A percentile compares a stretch with the other conserved stretches of the same genome.
Evolutionary conservation across 1,140 invertebrate genomes (phyloP).

Genomic region (Sarcophaga peregrina): DNA sequence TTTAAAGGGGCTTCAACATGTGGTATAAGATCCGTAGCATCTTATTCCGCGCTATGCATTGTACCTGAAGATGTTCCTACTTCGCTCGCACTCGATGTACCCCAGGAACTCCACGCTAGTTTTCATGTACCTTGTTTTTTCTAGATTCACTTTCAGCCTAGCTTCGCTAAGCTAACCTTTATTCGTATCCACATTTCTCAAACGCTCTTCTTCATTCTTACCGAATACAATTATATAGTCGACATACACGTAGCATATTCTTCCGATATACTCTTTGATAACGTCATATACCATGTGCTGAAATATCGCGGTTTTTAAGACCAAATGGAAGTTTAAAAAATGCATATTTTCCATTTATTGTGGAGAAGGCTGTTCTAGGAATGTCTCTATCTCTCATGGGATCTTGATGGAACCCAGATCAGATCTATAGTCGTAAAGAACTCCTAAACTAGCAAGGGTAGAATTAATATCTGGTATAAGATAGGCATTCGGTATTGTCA

Average conservation of each 20-base stretch:
- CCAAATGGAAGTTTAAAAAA: conserved; percentile 65
- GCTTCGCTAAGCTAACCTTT: neutral
- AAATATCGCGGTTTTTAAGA: conserved; percentile 59
- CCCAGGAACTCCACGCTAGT: conserved; percentile 42
- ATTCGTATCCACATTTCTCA: neutral
- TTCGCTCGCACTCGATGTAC: conserved; percentile 15
- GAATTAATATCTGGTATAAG: neutral
- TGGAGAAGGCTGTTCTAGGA: conserved; percentile 34
- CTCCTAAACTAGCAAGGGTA: conserved; percentile 65
- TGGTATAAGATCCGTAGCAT: conserved; percentile 45
- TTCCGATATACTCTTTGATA: conserved; percentile 5
- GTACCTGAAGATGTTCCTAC: neutral
- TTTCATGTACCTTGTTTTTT: conserved; percentile 7
- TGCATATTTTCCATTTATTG: neutral
- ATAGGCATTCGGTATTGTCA: neutral
- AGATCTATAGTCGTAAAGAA: conserved; percentile 68
- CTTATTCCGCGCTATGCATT: conserved; percentile 42
- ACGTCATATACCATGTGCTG: conserved; percentile 48
- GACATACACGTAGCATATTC: conserved; percentile 2
- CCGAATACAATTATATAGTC: conserved; percentile 15
- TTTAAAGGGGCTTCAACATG: too few species aligned
- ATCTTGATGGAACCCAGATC: conserved; percentile 68
- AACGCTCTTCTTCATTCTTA: neutral
- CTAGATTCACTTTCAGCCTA: neutral
- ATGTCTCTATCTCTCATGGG: conserved; percentile 48